Conservation (phyloP, 2,113 vertebrate species). For the Oreocharis arfaki region DNA sequence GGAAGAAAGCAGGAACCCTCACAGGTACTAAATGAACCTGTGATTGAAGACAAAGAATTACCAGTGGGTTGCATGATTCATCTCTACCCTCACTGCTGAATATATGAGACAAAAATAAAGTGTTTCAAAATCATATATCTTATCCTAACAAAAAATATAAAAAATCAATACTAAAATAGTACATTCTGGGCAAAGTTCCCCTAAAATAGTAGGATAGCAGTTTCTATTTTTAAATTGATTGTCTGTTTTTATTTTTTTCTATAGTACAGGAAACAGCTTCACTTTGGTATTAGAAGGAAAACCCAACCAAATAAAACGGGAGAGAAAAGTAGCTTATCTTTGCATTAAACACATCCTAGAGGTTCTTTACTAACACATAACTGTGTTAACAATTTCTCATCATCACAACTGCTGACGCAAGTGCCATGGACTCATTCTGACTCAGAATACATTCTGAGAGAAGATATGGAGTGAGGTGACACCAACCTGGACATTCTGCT, state of each 20-base stretch:
- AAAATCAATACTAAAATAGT: background rate
- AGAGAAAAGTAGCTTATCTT: background rate
- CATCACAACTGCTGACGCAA: background rate
- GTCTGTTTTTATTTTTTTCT: background rate
- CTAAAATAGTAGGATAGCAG: background rate
- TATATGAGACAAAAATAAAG: background rate
- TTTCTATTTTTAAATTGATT: constrained; percentile 10
- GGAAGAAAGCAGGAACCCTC: background rate
- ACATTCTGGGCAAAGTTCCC: background rate
- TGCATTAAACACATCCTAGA: background rate
- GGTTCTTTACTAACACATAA: background rate
- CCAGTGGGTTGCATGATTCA: background rate
- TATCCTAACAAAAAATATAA: background rate
- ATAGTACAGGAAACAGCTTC: background rate
- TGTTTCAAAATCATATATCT: background rate
- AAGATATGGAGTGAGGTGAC: background rate
- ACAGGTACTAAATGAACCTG: background rate
- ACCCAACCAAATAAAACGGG: background rate
- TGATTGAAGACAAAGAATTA: constrained; percentile 8
- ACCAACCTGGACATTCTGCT: background rate
- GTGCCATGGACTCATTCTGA: background rate
- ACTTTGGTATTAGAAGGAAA: background rate
- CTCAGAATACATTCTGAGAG: background rate
- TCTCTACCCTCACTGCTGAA: background rate
- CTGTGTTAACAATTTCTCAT: background rate